Evolutionary conservation across 2,113 vertebrate species (phyloP), one percentile per base, ranked within the genome.

Genomic region (Amphilophus citrinellus): DNA sequence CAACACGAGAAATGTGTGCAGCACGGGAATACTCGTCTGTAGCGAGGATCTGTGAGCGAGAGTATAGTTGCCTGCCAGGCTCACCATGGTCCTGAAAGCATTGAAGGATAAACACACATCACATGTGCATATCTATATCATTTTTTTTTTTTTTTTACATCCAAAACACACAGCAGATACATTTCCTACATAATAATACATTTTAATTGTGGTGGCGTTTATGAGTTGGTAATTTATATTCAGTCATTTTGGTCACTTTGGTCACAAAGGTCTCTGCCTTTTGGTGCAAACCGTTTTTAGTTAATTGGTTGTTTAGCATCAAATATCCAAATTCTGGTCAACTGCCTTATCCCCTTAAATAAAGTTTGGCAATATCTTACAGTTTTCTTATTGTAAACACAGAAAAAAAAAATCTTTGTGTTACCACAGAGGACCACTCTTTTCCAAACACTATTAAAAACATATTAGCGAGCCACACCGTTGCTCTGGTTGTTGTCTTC

Each of bases 1-100:
- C 88, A 3, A 90, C 83, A 3, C 75, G 94, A n/a, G 96, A 92
- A 35, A 92, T 88, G 83, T 90, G 95, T 9, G 94, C 90, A 37
- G 96, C 89, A 18, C 85, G 84, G 62, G 89, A 65, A 0, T 88
- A 95, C 24, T 96, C 94, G n/a, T 96, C 95, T 0, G 95, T 94
- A 56, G 96, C 87, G 5, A 95, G 87, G n/a, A 97, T 97, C 3
- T 96, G 96, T 0, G 97, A 97, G 85, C 85, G 94, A 5, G 97
- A 96, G 91, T 96, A 96, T 71, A 93, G 86, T 37, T 93, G 96
- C 83, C 91, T 96, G 61, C 92, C 89, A 0, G n/a, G 66, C 77
- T 39, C 82, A 59, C 91, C 81, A 11, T 11, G 18, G 3, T 81
- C 77, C 93, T 95, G 86, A 44, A 62, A 89, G 32, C 37, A 56